A percentile compares a stretch with the other conserved stretches of the same genome.
phyloP scores from a whole-genome alignment of 2,888 invertebrate species.

The Caenorhabditis sulstoni region DNA sequence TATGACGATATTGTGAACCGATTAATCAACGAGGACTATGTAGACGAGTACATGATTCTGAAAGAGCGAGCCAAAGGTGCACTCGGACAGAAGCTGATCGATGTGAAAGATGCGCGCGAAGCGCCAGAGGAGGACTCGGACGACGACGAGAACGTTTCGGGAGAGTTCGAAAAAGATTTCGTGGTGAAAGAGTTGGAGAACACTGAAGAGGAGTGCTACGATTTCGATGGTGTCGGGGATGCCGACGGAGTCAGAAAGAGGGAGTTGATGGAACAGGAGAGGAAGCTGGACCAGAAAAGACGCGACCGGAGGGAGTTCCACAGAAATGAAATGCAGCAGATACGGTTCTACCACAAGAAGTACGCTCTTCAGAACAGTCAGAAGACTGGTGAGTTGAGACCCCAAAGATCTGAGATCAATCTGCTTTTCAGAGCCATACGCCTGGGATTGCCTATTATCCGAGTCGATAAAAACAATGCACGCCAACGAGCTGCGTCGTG shows the following conservation, averaged over 20 bases:
- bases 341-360: slow-evolving; percentile 19
- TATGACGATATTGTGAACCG: slow-evolving; percentile 30
- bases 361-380: slow-evolving; percentile 30
- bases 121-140: not conserved
- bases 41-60: slow-evolving; percentile 36
- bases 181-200: not conserved
- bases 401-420: not conserved
- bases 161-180: not conserved
- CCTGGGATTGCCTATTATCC: not conserved
- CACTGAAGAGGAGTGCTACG: not conserved
- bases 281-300: not conserved
- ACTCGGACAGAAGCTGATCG: slow-evolving; percentile 23
- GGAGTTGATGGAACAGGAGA: not conserved
- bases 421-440: slow-evolving; percentile 13
- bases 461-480: slow-evolving; percentile 17
- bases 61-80: slow-evolving; percentile 39
- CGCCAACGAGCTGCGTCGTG: slow-evolving; percentile 28
- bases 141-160: slow-evolving; percentile 12
- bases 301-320: not conserved
- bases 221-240: slow-evolving; percentile 8
- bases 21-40: slow-evolving; percentile 33
- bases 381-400: not conserved
- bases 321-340: slow-evolving; percentile 17
- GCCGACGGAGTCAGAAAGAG: slow-evolving; percentile 18
- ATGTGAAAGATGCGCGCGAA: not conserved